phyloP scores from a whole-genome alignment of 2,888 invertebrate species.

The Callinectes sapidus region DNA sequence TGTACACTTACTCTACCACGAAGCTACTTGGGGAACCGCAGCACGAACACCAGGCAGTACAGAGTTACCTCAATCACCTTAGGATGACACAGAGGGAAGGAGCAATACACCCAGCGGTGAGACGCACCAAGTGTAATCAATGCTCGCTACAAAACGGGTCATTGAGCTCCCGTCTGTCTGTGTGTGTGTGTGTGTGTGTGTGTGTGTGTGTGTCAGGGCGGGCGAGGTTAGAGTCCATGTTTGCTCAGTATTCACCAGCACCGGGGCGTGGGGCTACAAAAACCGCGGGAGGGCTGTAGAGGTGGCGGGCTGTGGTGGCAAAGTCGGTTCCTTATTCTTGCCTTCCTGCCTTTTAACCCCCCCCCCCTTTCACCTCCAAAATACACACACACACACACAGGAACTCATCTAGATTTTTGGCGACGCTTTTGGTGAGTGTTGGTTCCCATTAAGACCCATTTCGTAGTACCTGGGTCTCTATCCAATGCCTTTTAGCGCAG shows the following conservation, averaged over 20 bases:
- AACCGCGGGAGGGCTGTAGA: slow-evolving; percentile 5
- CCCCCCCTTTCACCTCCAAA: not conserved
- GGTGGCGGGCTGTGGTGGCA: not conserved
- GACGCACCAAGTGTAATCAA: not conserved
- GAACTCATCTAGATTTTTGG: slow-evolving; percentile 5
- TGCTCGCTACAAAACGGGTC: not conserved
- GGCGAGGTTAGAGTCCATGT: slow-evolving; percentile 4
- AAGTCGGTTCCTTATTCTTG: not conserved
- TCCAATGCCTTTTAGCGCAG: slow-evolving; percentile 12
- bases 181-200: slow-evolving; percentile 45
- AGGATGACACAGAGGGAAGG: not conserved
- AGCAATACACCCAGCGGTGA: not conserved
- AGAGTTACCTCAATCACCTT: not conserved
- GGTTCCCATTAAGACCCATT: slow-evolving; percentile 33
- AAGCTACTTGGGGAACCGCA: not conserved
- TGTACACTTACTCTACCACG: not conserved
- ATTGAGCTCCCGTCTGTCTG: not conserved
- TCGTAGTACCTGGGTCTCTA: slow-evolving; percentile 30
- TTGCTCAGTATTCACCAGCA: slow-evolving; percentile 6
- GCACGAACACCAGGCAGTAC: not conserved
- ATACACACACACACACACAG: slow-evolving; percentile 32
- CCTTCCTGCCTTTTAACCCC: not conserved
- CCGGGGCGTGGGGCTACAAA: slow-evolving; percentile 13
- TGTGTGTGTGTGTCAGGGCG: slow-evolving; percentile 10
- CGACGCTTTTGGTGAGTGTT: slow-evolving; percentile 28